These are phyloP conservation scores for Trissonchulus latispiculum DNA, from an alignment of 2,888 invertebrate genomes.

Conservation along the genomic window DNA sequence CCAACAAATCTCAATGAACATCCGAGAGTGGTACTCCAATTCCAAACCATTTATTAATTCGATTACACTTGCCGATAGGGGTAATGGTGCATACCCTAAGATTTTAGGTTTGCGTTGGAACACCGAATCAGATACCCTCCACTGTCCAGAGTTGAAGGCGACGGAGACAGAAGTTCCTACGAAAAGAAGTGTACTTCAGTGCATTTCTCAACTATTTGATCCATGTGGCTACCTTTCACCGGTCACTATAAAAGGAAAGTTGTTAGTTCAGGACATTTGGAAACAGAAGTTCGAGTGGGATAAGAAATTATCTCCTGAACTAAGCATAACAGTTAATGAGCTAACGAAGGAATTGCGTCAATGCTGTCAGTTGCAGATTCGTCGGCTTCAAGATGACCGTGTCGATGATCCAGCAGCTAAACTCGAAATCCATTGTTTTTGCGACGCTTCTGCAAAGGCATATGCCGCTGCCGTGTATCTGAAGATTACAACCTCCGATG, in stretches of 20 bases:
- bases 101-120: constrained; percentile 14
- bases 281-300: constrained; percentile 13
- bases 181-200: constrained; percentile 3
- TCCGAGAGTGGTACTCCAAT: constrained; percentile 16
- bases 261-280: constrained; percentile 6
- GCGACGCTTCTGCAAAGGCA: constrained; percentile 4
- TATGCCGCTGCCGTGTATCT: constrained; percentile 12
- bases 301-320: constrained; percentile 1
- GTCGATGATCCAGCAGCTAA: too few relatives aligned
- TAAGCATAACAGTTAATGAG: too few relatives aligned
- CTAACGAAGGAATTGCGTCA: too few relatives aligned
- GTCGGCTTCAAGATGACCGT: neutral
- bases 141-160: neutral
- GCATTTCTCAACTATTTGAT: constrained; percentile 11
- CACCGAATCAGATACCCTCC: neutral
- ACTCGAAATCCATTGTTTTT: constrained; percentile 10
- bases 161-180: neutral
- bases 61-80: constrained; percentile 4
- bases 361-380: too few relatives aligned
- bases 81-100: neutral
- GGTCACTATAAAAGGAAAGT: constrained; percentile 4
- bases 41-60: too few relatives aligned
- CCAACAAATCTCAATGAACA: constrained; percentile 6
- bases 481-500: too few relatives aligned
- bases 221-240: constrained; percentile 15